Evolutionary conservation across 2,888 invertebrate genomes (phyloP), one percentile per base, ranked within the genome.

Genomic region (Dorcus parallelipipedus): DNA sequence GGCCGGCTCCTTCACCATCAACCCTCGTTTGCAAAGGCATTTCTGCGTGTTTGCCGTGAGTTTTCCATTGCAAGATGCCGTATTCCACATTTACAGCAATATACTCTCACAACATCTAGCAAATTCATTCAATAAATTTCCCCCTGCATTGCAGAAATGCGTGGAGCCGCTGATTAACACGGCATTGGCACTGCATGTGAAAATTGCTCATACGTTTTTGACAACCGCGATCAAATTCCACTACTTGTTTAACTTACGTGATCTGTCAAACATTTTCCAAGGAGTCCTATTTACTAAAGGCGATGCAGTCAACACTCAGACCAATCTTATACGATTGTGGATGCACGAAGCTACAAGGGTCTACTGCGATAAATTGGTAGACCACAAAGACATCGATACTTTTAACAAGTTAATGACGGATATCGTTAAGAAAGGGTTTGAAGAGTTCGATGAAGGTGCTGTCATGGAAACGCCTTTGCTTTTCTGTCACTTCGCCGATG

Each of bases 181-280:
- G 0, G 93, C 94, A 0, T 80, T 96, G 5, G 78, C 81, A 2
- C 80, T 96, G 23, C 97, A 97, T 75, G 81, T 81, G 45, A 91
- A 89, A 75, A 84, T 96, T 7, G 79, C 87, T 0, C 74, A 85
- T 2, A 84, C 84, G 0, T 97, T 97, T 79, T 80, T 97, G 63
- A 97, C 97, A 0, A 97, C 97, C 0, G 96, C 96, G 20, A 83
- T 93, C 66, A 97, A 95, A 79, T 97, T 97, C 76, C 97, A 97
- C 76, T 97, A 97, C 72, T 84, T 91, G 59, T 97, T 96, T 78
- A 97, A 96, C 76, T 80, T 97, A 54, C 82, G 97, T 58, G 97
- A 97, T 77, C 81, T 97, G 56, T 91, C 95, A 1, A 97, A 95
- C 74, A 90, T 97, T 64, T 97, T 95, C 77, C 94, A 95, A 84